A percentile compares a stretch with the other conserved stretches of the same genome.
These are phyloP conservation scores for Phymastichus coffea DNA, from an alignment of 1,140 invertebrate species.

Conservation along the genomic window DNA sequence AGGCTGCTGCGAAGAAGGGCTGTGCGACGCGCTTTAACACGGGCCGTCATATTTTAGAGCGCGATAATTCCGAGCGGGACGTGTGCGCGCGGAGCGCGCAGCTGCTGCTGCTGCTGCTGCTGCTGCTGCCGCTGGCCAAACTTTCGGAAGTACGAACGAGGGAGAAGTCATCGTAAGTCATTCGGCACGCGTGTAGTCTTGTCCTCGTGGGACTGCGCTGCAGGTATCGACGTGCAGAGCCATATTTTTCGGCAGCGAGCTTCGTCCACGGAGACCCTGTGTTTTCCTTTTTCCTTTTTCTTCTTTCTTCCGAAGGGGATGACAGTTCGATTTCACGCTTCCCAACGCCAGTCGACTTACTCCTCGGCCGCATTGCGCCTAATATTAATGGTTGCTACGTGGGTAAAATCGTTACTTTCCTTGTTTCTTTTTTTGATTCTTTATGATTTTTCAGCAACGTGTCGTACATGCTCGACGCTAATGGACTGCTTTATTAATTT, in stretches of 20 bases:
- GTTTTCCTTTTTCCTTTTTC: no score
- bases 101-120: no score
- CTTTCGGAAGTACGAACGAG: background rate
- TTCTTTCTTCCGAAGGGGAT: conserved; percentile 7
- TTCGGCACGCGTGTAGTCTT: background rate
- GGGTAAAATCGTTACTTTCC: conserved; percentile 21
- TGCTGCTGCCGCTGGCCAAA: background rate
- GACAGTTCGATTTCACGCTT: conserved; percentile 21
- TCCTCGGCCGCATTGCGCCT: background rate
- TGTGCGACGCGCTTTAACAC: conserved; percentile 8
- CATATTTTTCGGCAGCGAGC: background rate
- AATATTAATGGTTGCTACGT: conserved; percentile 9
- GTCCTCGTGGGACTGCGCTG: background rate
- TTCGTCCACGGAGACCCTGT: background rate
- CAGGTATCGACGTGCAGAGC: background rate
- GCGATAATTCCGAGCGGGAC: background rate
- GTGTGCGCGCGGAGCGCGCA: no score
- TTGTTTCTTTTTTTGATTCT: conserved; percentile 23
- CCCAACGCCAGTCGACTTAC: conserved; percentile 6
- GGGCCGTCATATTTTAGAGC: conserved; percentile 7
- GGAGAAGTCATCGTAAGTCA: conserved; percentile 6
- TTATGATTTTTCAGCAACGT: no score
- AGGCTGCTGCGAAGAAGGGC: conserved; percentile 1
- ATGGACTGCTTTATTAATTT: background rate
- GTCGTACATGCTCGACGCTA: no score